Evolutionary conservation across 2,113 vertebrate species (phyloP).

Genomic region (Petrocephalus microphthalmus): DNA sequence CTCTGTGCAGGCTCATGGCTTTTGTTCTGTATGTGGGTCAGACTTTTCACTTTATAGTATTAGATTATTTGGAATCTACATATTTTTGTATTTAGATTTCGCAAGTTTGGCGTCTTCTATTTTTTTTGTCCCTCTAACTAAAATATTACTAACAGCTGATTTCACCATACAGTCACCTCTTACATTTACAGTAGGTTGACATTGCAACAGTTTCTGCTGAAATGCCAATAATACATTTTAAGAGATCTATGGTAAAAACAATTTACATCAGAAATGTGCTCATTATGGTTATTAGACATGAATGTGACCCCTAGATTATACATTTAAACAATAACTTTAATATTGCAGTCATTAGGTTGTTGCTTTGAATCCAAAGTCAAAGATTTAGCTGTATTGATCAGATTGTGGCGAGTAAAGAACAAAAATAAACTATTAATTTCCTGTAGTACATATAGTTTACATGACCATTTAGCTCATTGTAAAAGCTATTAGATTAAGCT

Average conservation of each 20-base stretch:
- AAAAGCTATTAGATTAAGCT: not conserved
- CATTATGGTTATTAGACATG: not conserved
- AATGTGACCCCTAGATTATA: not conserved
- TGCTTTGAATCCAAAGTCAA: not conserved
- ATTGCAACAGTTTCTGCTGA: not conserved
- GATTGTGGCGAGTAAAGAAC: not conserved
- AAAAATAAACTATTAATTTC: not conserved
- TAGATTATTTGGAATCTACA: not conserved
- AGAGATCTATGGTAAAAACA: not conserved
- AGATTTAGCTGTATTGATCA: not conserved
- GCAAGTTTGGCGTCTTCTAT: not conserved
- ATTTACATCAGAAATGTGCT: not conserved
- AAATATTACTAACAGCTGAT: not conserved
- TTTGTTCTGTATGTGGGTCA: not conserved
- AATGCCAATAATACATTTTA: not conserved
- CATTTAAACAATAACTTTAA: not conserved
- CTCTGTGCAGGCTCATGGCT: not conserved
- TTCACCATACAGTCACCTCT: not conserved
- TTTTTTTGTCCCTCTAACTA: not conserved
- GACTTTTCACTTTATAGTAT: not conserved
- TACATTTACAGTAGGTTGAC: not conserved
- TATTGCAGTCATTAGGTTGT: not conserved
- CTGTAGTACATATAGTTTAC: not conserved
- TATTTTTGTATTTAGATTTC: not conserved
- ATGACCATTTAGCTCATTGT: not conserved